Base-by-base conservation (phyloP, 2,113 vertebrate genomes). In the Equus quagga region DNA sequence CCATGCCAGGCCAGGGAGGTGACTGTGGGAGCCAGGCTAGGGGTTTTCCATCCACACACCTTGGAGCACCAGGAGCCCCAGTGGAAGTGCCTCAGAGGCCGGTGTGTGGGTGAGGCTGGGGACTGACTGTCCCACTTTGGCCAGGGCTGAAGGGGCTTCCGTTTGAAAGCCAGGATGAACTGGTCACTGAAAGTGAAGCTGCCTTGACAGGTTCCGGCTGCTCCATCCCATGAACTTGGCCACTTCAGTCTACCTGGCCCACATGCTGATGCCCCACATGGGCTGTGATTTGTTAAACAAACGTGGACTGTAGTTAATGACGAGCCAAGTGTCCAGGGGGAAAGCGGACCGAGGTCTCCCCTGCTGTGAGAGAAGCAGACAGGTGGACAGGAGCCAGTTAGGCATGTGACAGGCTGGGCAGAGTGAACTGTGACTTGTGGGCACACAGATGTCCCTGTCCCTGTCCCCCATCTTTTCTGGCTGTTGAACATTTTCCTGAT, bases 301-400 rank as follows among this genome's bases (percentile, higher is more conserved):
- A n/a, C 3, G 12, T 24, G 33, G 41, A 12, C 36, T 21, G 49
- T 33, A 8, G 31, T 36, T 31, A 28, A 62, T 3, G 23, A 82
- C 19, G 26, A 82, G 9, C 58, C 21, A 26, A 5, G 5, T 72
- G 19, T 72, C 19, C 33, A 33, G 44, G 49, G 70, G 6, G 17
- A 58, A 17, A 9, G 15, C 28, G 33, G 33, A 33, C 3, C 44
- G n/a, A 76, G 18, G 15, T 21, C 36, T 19, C 24, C 44, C 8
- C 62, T 12, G 6, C 23, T 28, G 31, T 5, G 0, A 26, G 28
- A 28, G 19, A 18, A 58, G 13, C 3, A 17, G 41, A 11, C 1
- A 31, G 51, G 9, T 8, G 18, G 62, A 58, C 6, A 33, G 2
- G 8, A 11, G 12, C 15, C 13, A 14, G 28, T 6, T 12, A 54